Evolutionary conservation across 92 coral and sea anemone genomes (phyloP).

Genomic region (Zoanthus gigantus): DNA sequence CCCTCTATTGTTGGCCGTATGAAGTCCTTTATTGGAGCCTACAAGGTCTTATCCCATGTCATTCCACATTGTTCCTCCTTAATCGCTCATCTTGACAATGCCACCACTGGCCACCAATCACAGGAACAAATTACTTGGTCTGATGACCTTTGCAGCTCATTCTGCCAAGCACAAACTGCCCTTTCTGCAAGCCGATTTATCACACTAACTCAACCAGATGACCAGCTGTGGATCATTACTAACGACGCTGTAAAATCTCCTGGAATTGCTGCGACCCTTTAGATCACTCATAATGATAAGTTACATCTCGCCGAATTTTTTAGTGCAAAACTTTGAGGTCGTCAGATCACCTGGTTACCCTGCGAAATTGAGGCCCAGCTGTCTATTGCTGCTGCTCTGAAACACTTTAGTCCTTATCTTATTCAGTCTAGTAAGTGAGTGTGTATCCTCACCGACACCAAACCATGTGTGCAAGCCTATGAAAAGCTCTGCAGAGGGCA

Average conservation of each 20-base stretch:
- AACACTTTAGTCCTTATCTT: slow-evolving; percentile 63
- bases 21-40: slow-evolving; percentile 53
- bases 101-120: slow-evolving; percentile 51
- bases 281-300: slow-evolving; percentile 18
- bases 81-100: slow-evolving; percentile 45
- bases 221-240: slow-evolving; percentile 67
- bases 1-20: slow-evolving; percentile 52
- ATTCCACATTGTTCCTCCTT: slow-evolving; percentile 18
- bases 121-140: slow-evolving; percentile 59
- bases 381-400: slow-evolving; percentile 33
- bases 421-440: slow-evolving; percentile 33
- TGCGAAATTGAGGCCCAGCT: slow-evolving; percentile 56
- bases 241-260: slow-evolving; percentile 48
- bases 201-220: slow-evolving; percentile 55
- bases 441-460: slow-evolving; percentile 61
- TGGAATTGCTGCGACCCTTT: slow-evolving; percentile 56
- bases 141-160: not conserved
- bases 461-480: slow-evolving; percentile 56
- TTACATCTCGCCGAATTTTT: slow-evolving; percentile 45
- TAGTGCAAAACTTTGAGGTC: slow-evolving; percentile 54
- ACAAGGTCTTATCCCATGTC: slow-evolving; percentile 51
- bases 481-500: slow-evolving; percentile 49
- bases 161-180: not conserved
- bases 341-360: slow-evolving; percentile 57
- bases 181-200: not conserved